A percentile compares a stretch with the other conserved stretches of the same genome.
phyloP scores from a whole-genome alignment of 2,888 invertebrate species.

The Pyrocoelia pectoralis region DNA sequence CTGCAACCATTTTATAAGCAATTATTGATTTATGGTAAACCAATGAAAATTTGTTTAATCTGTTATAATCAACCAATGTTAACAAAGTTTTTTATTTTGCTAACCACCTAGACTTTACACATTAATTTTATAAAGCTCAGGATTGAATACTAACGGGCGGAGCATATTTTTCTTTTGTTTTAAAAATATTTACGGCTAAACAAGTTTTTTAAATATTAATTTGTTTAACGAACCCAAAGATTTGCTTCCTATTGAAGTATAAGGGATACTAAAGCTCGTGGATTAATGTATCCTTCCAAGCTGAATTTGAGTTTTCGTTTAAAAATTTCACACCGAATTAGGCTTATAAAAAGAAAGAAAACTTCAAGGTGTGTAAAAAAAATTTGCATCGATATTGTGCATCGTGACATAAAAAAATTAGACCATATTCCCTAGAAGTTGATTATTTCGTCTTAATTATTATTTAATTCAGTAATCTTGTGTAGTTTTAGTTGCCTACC shows the following conservation, averaged over 20 bases:
- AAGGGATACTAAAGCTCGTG: conserved; percentile 16
- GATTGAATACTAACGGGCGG: background rate
- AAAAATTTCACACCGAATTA: conserved; percentile 16
- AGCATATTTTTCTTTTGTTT: conserved; percentile 14
- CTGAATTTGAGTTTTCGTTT: conserved; percentile 23
- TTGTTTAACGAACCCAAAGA: conserved; percentile 27
- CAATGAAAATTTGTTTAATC: background rate
- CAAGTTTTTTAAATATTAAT: conserved; percentile 22
- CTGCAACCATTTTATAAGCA: background rate
- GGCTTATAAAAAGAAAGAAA: conserved; percentile 16
- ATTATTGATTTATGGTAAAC: conserved; percentile 2
- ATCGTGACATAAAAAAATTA: background rate
- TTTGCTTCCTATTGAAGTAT: conserved; percentile 25
- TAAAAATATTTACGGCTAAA: conserved; percentile 21
- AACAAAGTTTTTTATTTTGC: background rate
- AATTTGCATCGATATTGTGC: background rate
- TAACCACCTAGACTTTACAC: background rate
- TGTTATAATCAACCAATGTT: background rate
- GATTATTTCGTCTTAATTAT: no score
- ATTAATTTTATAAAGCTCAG: conserved; percentile 5
- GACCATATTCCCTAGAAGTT: no score
- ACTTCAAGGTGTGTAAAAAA: conserved; percentile 16
- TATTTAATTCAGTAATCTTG: no score
- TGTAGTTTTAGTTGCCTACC: no score
- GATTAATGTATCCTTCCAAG: conserved; percentile 18